phyloP scores from a whole-genome alignment of 37 sponge, comb jelly and placozoan genomes.

The Crambe crambe region DNA sequence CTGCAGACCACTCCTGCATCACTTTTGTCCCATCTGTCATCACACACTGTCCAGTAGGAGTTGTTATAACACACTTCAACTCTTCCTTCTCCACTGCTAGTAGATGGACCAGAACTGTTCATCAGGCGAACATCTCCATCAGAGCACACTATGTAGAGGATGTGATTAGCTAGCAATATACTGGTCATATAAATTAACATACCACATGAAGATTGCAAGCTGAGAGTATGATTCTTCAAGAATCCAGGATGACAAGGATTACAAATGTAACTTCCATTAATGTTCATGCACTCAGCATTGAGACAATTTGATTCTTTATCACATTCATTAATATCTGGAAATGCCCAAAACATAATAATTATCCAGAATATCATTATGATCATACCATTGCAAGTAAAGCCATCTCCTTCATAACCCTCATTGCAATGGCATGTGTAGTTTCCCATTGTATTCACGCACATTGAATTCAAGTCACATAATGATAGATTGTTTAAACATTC shows the following conservation, averaged over 20 bases:
- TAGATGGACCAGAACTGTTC: slow-evolving; percentile 12
- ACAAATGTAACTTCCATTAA: slow-evolving; percentile 1
- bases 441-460: slow-evolving; percentile 15
- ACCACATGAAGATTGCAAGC: not conserved
- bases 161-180: not conserved
- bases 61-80: slow-evolving; percentile 37
- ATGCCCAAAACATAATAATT: too few relatives aligned
- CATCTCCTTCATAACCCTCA: slow-evolving; percentile 16
- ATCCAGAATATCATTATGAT: not conserved
- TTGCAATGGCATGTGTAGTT: slow-evolving; percentile 25
- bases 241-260: not conserved
- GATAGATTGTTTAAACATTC: not conserved
- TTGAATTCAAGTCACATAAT: not conserved
- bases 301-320: not conserved
- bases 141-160: not conserved
- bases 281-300: slow-evolving; percentile 7
- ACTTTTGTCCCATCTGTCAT: slow-evolving; percentile 34
- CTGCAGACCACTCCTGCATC: slow-evolving; percentile 47
- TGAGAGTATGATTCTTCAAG: not conserved
- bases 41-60: slow-evolving; percentile 40
- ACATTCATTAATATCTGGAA: slow-evolving; percentile 76
- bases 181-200: not conserved
- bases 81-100: slow-evolving; percentile 21
- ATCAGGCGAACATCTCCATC: slow-evolving; percentile 34
- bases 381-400: slow-evolving; percentile 8